These are phyloP conservation scores for Clamator glandarius DNA, from an alignment of 2,797 vertebrate species.

Conservation along the genomic window DNA sequence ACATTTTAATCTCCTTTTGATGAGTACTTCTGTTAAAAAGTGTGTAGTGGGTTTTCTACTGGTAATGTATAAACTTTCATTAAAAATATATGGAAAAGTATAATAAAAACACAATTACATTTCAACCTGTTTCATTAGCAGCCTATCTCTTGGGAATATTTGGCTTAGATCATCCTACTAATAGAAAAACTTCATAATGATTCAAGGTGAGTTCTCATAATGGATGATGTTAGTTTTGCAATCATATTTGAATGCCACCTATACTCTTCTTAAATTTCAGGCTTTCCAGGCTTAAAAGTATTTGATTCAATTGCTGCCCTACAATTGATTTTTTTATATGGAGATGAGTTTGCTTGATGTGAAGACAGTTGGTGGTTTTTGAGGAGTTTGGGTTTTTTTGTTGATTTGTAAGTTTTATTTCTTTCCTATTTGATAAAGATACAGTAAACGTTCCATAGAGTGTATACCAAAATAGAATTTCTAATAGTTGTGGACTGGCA, in stretches of 20 bases:
- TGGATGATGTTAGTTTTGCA: neutral
- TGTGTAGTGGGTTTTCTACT: neutral
- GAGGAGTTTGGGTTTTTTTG: neutral
- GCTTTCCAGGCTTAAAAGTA: neutral
- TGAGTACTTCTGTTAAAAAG: neutral
- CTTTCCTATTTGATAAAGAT: neutral
- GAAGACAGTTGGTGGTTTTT: neutral
- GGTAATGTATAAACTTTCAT: neutral
- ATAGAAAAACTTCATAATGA: slow-evolving; percentile 17
- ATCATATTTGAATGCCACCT: neutral
- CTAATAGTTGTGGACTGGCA: neutral
- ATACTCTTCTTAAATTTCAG: neutral
- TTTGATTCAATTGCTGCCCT: neutral
- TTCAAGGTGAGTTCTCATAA: slow-evolving; percentile 34
- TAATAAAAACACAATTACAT: neutral
- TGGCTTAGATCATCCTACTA: slow-evolving; percentile 51
- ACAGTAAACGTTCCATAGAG: neutral
- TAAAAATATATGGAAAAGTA: slow-evolving; percentile 33
- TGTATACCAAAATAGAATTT: neutral
- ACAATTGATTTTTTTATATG: neutral
- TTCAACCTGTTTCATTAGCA: slow-evolving; percentile 47
- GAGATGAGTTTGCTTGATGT: neutral
- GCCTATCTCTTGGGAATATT: slow-evolving; percentile 10
- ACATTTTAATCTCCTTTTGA: neutral
- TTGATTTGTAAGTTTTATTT: neutral